Evolutionary conservation across 1,140 invertebrate genomes (phyloP).

Genomic region (Zaprionus gabonicus): DNA sequence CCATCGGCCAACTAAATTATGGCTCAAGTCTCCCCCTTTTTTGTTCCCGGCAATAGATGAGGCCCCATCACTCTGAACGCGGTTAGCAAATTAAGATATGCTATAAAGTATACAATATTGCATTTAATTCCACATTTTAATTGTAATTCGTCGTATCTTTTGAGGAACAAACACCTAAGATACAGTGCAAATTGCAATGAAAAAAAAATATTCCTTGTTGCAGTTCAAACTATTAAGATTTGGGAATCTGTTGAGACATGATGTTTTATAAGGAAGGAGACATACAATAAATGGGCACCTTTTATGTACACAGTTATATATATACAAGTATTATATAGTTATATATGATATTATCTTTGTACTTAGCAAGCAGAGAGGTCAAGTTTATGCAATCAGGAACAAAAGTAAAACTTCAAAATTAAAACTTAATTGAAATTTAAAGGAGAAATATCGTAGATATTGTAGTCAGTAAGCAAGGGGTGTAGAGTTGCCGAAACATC

Average conservation of each 20-base stretch:
- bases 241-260: too few relatives aligned
- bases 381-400: not conserved
- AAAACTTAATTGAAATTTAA: not conserved
- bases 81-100: not conserved
- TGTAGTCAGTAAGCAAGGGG: too few relatives aligned
- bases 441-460: too few relatives aligned
- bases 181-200: too few relatives aligned
- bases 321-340: too few relatives aligned
- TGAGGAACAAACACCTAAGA: too few relatives aligned
- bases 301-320: too few relatives aligned
- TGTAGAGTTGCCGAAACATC: too few relatives aligned
- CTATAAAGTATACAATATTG: not conserved
- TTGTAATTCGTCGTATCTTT: not conserved
- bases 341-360: not conserved
- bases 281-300: too few relatives aligned
- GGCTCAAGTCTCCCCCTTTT: not conserved
- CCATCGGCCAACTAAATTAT: constrained; percentile 29
- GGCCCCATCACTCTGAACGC: not conserved
- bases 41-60: not conserved
- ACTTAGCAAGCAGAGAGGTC: not conserved
- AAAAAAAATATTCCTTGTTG: too few relatives aligned
- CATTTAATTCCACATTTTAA: not conserved
- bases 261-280: too few relatives aligned
- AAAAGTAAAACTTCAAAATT: not conserved
- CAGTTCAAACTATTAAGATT: too few relatives aligned